Evolutionary conservation across 2,797 vertebrate genomes (phyloP), one percentile per base, ranked within the genome.

Genomic region (Peromyscus attwateri): DNA sequence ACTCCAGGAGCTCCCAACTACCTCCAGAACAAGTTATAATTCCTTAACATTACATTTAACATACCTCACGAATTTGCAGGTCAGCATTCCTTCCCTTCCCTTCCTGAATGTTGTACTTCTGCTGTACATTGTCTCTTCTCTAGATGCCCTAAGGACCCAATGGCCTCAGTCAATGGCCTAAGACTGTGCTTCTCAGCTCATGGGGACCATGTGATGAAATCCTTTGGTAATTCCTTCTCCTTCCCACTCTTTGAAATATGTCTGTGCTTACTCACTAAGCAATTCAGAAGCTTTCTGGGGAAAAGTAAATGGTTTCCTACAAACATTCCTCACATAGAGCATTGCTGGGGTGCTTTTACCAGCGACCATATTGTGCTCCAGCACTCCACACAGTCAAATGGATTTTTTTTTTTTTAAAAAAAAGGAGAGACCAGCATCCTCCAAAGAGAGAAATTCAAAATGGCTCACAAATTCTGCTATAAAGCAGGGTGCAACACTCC

Each of bases 1-100:
- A 91, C n/a, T 57, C 68, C 3, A 64, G 12, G n/a, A 21, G 11
- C n/a, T 88, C 25, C 71, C 25, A 87, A n/a, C 40, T 62, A 8
- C 40, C 64, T 93, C 4, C 16, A 91, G 3, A 83, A 92, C 62
- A 64, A 4, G 76, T 75, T 55, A 70, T 49, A 88, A 76, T 46
- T 80, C 2, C 23, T 85, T 92, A 91, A 88, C 5, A 64, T 25
- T 87, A 43, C 19, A 62, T 46, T 87, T 75, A 87, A 70, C 57
- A 62, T 34, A 64, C 7, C 3, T 85, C 34, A 85, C 31, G 10
- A 85, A 52, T 25, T 23, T 23, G 10, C 73, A 89, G 37, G 40
- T 60, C 16, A 55, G 29, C 37, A 13, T 66, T 55, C 6, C 34
- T n/a, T 40, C 68, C 6, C n/a, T 3, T 37, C 23, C 0, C 11